Base-by-base conservation (phyloP, 1,140 invertebrate genomes). In the Lordiphosa stackelbergi region DNA sequence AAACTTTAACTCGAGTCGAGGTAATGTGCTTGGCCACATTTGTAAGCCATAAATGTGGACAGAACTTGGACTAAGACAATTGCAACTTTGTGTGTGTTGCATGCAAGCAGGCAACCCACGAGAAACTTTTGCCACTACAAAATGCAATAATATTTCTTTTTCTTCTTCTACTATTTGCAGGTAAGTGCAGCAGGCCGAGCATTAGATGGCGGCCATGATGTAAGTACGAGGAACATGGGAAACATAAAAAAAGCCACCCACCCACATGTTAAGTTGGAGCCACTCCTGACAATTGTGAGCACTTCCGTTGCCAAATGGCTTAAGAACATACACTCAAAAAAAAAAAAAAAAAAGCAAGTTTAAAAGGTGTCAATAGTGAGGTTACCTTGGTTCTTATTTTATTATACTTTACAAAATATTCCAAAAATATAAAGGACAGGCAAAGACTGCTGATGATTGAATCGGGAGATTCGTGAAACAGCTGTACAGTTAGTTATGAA, bases 221-320 rank as follows among this genome's bases (percentile, higher is more conserved):
- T 37, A 34, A 19, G 47, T 37, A 49, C 66, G 46, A 68, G 58
- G 40, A 55, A 43, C 38, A 61, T 48, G 36, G 41, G 42, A 31
- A 9, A 36, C 6, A 34, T 8, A 34, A 6, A 24, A 19, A 31
- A 49, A 9, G 16, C 48, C 35, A 72, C 24, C 53, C 72, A 56
- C 56, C 60, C 62, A 66, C 60, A 66, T 71, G 41, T 13, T 37
- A 24, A 7, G 16, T 40, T 7, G 19, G 12, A 19, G 48, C 22
- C 43, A 12, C 35, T n/a, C n/a, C 59, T 79, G 59, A 69, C 77
- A 75, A 75, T 74, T 58, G 75, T 53, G 51, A 66, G 55, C 75
- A 75, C 75, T 81, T 81, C 75, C 75, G 75, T 79, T 71, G 60
- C 49, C 52, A 61, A 66, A 66, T 66, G 56, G 56, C 56, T 11